Evolutionary conservation across 2,888 invertebrate genomes (phyloP).

Genomic region (Dicyrtomina minuta): DNA sequence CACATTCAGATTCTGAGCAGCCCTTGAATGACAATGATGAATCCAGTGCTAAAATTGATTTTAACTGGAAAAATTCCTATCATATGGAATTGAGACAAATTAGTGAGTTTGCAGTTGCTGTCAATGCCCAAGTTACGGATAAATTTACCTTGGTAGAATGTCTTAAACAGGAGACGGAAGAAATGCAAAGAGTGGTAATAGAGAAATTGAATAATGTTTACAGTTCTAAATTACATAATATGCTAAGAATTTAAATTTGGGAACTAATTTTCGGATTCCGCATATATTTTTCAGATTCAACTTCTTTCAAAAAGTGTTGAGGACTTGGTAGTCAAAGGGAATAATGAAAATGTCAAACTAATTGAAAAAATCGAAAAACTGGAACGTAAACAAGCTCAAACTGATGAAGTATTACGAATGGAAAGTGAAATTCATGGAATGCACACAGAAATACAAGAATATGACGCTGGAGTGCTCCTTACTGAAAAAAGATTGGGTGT

Average conservation of each 20-base stretch:
- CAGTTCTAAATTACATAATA: no score
- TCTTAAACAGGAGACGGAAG: background rate
- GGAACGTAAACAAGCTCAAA: conserved; percentile 7
- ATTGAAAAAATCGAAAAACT: background rate
- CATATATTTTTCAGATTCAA: background rate
- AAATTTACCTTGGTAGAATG: background rate
- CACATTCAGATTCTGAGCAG: no score
- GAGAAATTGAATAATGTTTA: background rate
- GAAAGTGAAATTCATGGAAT: conserved; percentile 13
- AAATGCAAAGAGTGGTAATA: background rate
- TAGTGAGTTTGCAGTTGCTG: background rate
- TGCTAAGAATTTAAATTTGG: no score
- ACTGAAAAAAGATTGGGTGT: conserved; percentile 8
- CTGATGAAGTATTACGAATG: conserved; percentile 8
- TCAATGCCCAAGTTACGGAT: background rate
- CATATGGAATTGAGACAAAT: background rate
- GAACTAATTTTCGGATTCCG: background rate
- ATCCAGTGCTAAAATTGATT: no score
- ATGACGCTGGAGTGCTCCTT: conserved; percentile 11
- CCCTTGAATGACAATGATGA: no score
- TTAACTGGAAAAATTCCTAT: no score
- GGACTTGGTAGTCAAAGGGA: no score
- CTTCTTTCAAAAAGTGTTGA: background rate
- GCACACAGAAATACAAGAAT: background rate
- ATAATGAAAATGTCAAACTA: conserved; percentile 5